phyloP scores from a whole-genome alignment of 2,113 vertebrate species.

The Aviceda subcristata region DNA sequence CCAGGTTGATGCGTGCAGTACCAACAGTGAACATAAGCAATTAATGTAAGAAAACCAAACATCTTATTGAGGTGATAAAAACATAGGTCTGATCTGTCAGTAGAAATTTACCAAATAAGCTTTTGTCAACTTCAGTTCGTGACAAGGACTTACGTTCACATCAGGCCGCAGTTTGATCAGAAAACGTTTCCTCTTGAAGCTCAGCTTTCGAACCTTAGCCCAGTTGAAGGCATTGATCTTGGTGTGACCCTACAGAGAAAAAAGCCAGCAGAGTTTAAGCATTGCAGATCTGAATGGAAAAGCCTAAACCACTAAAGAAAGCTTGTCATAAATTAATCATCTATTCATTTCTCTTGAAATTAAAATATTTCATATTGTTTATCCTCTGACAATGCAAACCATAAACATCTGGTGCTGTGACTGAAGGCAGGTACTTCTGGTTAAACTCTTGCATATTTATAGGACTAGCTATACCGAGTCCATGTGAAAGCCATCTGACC shows the following conservation, averaged over 20 bases:
- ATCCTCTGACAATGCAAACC: neutral
- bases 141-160: slow-evolving; percentile 84
- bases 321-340: neutral
- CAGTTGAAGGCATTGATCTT: slow-evolving; percentile 98
- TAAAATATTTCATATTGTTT: neutral
- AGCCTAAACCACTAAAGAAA: neutral
- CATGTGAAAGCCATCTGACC: neutral
- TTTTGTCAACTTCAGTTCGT: neutral
- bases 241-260: slow-evolving; percentile 83
- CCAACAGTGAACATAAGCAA: neutral
- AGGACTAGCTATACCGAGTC: neutral
- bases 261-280: neutral
- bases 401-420: neutral
- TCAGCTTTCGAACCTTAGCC: slow-evolving; percentile 97
- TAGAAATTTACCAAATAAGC: neutral
- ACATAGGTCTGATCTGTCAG: fast-evolving
- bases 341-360: neutral
- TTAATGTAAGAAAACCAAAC: neutral
- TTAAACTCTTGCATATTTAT: neutral
- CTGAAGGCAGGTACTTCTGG: neutral
- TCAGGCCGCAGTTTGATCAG: slow-evolving; percentile 95
- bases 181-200: slow-evolving; percentile 98
- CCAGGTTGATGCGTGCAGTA: neutral
- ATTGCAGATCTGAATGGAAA: neutral
- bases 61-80: neutral